A percentile compares a stretch with the other conserved stretches of the same genome.
phyloP scores from a whole-genome alignment of 2,113 vertebrate genomes.

The Myanophis thanlyinensis region DNA sequence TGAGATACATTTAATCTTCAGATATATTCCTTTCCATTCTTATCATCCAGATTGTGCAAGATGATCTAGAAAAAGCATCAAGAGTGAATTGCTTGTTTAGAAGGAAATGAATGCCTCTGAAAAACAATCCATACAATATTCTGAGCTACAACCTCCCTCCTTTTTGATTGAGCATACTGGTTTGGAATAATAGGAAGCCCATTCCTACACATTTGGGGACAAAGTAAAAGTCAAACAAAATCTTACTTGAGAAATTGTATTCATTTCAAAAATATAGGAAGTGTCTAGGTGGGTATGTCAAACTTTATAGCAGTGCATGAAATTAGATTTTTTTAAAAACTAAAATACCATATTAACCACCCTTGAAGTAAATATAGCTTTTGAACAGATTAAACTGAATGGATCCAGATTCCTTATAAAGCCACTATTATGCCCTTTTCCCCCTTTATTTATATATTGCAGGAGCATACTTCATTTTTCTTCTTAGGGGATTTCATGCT shows the following conservation, averaged over 20 bases:
- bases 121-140: neutral
- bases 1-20: neutral
- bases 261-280: neutral
- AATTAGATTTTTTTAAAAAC: neutral
- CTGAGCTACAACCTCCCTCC: neutral
- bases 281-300: neutral
- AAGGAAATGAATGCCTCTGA: neutral
- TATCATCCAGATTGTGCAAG: neutral
- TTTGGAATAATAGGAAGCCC: neutral
- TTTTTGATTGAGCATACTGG: neutral
- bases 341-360: neutral
- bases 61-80: neutral
- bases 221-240: neutral
- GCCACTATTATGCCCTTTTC: neutral
- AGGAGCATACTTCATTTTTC: neutral
- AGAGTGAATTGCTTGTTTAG: neutral
- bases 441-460: neutral
- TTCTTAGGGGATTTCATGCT: neutral
- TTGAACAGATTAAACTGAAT: neutral
- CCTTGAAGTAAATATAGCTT: neutral
- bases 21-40: neutral
- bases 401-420: neutral
- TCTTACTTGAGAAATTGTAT: neutral
- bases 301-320: neutral
- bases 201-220: neutral